Conservation (phyloP, 2,797 vertebrate genomes). For the Carcharodon carcharias region DNA sequence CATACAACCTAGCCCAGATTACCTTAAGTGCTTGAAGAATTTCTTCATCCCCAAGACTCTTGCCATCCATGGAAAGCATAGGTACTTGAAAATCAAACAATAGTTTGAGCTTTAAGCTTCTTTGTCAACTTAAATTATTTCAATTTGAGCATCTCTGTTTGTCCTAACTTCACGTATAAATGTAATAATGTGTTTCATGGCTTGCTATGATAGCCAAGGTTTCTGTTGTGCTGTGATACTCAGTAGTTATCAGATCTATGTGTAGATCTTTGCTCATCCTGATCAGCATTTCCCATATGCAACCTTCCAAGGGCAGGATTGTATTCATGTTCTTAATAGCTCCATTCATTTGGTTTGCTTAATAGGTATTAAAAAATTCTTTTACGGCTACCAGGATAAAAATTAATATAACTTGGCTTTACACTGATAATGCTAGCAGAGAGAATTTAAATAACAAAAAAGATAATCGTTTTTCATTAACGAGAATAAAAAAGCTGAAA, state of each 20-base stretch:
- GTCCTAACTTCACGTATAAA: not conserved
- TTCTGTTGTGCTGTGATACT: not conserved
- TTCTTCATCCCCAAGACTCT: not conserved
- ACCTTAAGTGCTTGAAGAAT: not conserved
- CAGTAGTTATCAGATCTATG: not conserved
- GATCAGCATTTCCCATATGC: constrained; percentile 53
- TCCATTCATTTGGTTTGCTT: constrained; percentile 47
- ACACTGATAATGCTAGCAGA: constrained; percentile 48
- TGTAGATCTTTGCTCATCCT: constrained; percentile 43
- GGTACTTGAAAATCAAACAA: not conserved
- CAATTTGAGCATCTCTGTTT: not conserved
- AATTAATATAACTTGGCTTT: constrained; percentile 46
- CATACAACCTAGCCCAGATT: not conserved
- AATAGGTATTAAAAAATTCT: constrained; percentile 38
- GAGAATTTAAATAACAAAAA: constrained; percentile 37
- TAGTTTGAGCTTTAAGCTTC: not conserved
- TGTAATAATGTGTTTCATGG: not conserved
- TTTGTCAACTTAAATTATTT: constrained; percentile 3
- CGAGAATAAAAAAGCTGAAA: constrained; percentile 42
- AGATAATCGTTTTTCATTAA: constrained; percentile 43
- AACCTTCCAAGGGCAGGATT: constrained; percentile 53
- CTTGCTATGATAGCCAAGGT: not conserved
- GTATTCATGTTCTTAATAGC: constrained; percentile 57
- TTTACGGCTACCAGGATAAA: constrained; percentile 45
- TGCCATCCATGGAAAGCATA: not conserved